phyloP scores from a whole-genome alignment of 2,888 invertebrate species.

The Eupithecia abbreviata region DNA sequence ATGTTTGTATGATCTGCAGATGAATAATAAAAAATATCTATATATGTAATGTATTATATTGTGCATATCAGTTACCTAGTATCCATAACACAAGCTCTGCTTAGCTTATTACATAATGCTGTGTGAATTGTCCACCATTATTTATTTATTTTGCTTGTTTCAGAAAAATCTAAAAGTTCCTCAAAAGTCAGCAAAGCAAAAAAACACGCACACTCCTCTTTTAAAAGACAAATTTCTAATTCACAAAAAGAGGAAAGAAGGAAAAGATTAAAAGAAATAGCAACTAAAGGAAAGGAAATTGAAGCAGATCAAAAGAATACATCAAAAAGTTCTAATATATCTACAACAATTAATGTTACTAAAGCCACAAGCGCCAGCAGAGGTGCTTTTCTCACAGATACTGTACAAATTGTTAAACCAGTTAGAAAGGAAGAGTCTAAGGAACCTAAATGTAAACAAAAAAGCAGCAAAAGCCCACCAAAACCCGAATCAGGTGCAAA shows the following conservation, averaged over 20 bases:
- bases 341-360: constrained; percentile 54
- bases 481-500: constrained; percentile 33
- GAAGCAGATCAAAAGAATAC: constrained; percentile 46
- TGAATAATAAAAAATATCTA: too few species aligned
- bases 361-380: constrained; percentile 82
- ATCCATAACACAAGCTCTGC: too few species aligned
- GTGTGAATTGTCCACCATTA: too few species aligned
- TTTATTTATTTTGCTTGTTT: constrained; percentile 26
- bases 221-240: constrained; percentile 57
- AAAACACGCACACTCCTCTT: constrained; percentile 46
- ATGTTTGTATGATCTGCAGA: too few species aligned
- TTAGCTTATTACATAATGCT: too few species aligned
- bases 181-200: constrained; percentile 53
- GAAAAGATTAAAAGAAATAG: constrained; percentile 79
- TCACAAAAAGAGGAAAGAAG: constrained; percentile 77
- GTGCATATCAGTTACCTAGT: too few species aligned
- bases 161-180: constrained; percentile 56
- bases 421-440: constrained; percentile 52
- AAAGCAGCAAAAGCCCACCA: constrained; percentile 20
- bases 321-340: constrained; percentile 47
- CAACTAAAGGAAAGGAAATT: constrained; percentile 61
- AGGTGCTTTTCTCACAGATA: constrained; percentile 81
- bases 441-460: constrained; percentile 41
- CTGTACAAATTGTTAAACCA: constrained; percentile 56
- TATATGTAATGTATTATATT: too few species aligned